Evolutionary conservation across 2,113 vertebrate species (phyloP).

Genomic region (Pogonocichla stellata): DNA sequence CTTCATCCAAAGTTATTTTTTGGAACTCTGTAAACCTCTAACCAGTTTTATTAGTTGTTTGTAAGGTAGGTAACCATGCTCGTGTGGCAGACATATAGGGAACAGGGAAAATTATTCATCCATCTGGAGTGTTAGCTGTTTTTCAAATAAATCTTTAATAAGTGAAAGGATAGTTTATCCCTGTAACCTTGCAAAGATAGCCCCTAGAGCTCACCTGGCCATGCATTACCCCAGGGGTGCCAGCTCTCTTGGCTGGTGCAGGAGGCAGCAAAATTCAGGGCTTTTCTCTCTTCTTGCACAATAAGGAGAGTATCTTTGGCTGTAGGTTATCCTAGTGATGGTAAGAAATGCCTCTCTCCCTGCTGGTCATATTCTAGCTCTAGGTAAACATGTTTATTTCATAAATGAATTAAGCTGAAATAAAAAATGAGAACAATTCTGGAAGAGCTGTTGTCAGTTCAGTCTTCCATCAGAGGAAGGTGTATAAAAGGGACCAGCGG

Average conservation of each 20-base stretch:
- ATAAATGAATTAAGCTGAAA: neutral
- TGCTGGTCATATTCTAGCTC: neutral
- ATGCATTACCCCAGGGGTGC: neutral
- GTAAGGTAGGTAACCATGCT: neutral
- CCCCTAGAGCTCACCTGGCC: neutral
- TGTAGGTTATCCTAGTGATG: neutral
- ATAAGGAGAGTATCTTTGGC: neutral
- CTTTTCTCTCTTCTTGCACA: neutral
- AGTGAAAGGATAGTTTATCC: neutral
- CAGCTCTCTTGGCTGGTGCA: neutral
- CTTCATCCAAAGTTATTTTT: neutral
- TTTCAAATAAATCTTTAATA: neutral
- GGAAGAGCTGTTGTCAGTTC: neutral
- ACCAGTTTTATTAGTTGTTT: neutral
- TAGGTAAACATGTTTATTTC: neutral
- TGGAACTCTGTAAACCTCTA: neutral
- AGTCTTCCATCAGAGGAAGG: neutral
- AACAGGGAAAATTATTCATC: fast-evolving
- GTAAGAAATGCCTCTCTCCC: neutral
- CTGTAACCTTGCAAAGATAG: neutral
- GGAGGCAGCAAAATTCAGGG: neutral
- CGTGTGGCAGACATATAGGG: fast-evolving
- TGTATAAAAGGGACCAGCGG: neutral
- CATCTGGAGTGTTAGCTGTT: neutral
- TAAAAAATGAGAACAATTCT: neutral